Conservation (phyloP, 1,140 invertebrate genomes). For the Trypoxylus dichotomus region DNA sequence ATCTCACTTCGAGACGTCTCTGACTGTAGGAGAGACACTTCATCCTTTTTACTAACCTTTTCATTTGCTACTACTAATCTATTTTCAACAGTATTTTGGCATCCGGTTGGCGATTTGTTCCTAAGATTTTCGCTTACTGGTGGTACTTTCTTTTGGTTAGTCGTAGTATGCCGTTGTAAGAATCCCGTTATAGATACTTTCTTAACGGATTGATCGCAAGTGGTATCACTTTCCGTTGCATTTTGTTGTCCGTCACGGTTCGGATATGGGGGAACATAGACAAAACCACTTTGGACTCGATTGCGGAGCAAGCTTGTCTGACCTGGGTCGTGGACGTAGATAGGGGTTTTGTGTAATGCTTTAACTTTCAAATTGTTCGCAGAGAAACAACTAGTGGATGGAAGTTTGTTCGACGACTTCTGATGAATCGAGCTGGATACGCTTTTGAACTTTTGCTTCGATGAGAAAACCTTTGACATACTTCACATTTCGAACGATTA, state of each 20-base stretch:
- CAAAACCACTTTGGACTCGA: conserved; percentile 4
- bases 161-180: neutral
- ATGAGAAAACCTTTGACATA: neutral
- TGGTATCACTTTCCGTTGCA: neutral
- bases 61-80: neutral
- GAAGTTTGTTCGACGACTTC: neutral
- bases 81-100: neutral
- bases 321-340: neutral
- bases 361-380: neutral
- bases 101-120: neutral
- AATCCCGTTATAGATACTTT: neutral
- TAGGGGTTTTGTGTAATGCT: neutral
- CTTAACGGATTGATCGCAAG: neutral
- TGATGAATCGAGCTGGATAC: neutral
- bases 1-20: neutral
- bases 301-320: neutral
- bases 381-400: no score
- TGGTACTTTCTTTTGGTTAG: neutral
- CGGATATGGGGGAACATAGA: neutral
- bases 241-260: neutral
- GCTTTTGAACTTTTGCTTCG: neutral
- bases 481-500: neutral
- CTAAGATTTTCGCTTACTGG: neutral
- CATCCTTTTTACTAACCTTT: neutral
- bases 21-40: neutral